These are phyloP conservation scores for Leptopilina boulardi DNA, from an alignment of 1,140 invertebrate species.

Conservation along the genomic window DNA sequence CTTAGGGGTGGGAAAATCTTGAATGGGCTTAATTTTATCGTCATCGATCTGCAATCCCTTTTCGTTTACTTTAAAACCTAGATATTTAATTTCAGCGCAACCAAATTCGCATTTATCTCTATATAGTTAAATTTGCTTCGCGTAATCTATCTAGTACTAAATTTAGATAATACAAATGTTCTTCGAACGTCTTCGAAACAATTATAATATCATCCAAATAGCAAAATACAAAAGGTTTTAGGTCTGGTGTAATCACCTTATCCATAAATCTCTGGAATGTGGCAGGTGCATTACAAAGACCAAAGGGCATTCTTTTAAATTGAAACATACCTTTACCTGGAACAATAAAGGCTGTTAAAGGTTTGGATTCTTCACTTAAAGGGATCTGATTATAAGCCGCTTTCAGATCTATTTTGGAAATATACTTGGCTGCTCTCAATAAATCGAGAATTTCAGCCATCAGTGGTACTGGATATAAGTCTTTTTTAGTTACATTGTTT, in stretches of 20 bases:
- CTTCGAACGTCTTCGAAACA: no score
- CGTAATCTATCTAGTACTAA: conserved; percentile 37
- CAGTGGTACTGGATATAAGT: conserved; percentile 56
- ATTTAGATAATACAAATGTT: conserved; percentile 48
- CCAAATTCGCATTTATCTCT: conserved; percentile 54
- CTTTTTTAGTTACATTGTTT: conserved; percentile 59
- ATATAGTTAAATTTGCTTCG: conserved; percentile 51
- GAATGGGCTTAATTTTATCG: conserved; percentile 55
- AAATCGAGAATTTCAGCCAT: conserved; percentile 13
- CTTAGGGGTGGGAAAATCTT: conserved; percentile 53
- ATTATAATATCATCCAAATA: conserved; percentile 63
- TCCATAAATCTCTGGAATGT: conserved; percentile 11
- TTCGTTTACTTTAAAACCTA: conserved; percentile 54
- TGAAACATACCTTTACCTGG: neutral
- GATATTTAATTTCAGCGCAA: no score
- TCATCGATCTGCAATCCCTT: conserved; percentile 53
- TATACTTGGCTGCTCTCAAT: neutral
- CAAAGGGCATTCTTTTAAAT: neutral
- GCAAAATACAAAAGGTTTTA: conserved; percentile 54
- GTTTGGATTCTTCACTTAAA: no score
- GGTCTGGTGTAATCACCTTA: conserved; percentile 52
- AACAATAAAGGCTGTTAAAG: neutral
- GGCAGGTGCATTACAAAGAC: no score
- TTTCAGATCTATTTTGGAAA: neutral
- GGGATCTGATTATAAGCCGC: neutral